phyloP scores from a whole-genome alignment of 2,797 vertebrate species.

The Phyllotis vaccarum region DNA sequence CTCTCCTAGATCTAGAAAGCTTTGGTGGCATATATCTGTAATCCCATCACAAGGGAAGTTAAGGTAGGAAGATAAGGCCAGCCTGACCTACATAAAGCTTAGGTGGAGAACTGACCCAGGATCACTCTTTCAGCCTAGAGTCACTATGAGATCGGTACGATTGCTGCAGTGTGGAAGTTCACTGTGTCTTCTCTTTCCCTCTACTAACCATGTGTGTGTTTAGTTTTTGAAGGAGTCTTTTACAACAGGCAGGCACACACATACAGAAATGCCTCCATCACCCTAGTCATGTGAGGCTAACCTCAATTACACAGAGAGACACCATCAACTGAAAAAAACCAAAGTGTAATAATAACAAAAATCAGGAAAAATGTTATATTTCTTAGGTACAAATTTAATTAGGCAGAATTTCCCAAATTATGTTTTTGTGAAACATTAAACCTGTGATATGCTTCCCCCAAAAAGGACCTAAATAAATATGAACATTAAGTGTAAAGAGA shows the following conservation, averaged over 20 bases:
- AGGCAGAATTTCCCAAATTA: constrained; percentile 33
- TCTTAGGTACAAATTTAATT: constrained; percentile 46
- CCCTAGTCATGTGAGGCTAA: not conserved
- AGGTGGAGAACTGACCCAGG: not conserved
- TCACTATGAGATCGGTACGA: not conserved
- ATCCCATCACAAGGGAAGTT: not conserved
- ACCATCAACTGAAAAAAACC: not conserved
- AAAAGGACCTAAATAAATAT: not conserved
- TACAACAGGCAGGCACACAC: not conserved
- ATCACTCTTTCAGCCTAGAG: not conserved
- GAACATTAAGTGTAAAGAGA: constrained; percentile 14
- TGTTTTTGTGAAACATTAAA: constrained; percentile 43
- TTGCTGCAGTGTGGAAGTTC: not conserved
- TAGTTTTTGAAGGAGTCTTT: not conserved
- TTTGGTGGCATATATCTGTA: not conserved
- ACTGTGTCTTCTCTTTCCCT: constrained; percentile 15
- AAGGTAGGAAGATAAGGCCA: not conserved
- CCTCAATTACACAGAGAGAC: not conserved
- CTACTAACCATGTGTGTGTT: not conserved
- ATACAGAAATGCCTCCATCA: not conserved
- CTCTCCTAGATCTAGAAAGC: not conserved
- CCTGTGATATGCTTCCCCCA: constrained; percentile 21
- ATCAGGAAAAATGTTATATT: constrained; percentile 32
- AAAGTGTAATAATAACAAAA: not conserved
- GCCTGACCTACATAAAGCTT: not conserved